Conservation (phyloP, 2,797 vertebrate species). For the Falco columbarius region DNA sequence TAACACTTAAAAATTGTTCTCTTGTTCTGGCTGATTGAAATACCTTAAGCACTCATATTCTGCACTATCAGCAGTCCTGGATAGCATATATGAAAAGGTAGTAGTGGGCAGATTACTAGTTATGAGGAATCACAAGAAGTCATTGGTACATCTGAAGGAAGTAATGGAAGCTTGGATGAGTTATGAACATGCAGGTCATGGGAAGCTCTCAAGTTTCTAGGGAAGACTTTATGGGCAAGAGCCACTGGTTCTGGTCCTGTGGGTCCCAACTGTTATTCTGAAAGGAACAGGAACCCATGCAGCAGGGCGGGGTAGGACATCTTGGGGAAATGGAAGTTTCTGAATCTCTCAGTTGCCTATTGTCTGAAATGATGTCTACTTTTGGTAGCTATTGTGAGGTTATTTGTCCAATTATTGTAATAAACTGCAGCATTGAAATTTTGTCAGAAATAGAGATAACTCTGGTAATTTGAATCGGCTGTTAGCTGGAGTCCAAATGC, state of each 20-base stretch:
- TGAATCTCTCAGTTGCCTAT: neutral
- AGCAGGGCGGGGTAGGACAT: neutral
- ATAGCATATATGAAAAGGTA: neutral
- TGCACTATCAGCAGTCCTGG: neutral
- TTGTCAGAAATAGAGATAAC: neutral
- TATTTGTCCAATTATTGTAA: neutral
- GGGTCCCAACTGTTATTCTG: neutral
- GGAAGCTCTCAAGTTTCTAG: neutral
- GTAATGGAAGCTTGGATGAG: too few species aligned
- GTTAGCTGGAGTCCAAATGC: neutral
- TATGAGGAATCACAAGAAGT: neutral
- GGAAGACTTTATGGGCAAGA: neutral
- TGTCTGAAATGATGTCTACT: neutral
- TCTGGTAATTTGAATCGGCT: too few species aligned
- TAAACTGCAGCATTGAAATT: neutral
- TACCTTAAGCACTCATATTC: neutral
- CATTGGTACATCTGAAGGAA: neutral
- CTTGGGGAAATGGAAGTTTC: neutral
- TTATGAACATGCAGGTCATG: neutral
- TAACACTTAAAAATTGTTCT: neutral
- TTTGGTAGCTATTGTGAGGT: neutral
- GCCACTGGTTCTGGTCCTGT: neutral
- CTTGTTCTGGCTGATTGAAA: neutral
- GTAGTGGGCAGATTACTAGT: neutral
- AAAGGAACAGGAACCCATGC: neutral